phyloP scores from a whole-genome alignment of 2,113 vertebrate species.

The Otolemur garnettii region DNA sequence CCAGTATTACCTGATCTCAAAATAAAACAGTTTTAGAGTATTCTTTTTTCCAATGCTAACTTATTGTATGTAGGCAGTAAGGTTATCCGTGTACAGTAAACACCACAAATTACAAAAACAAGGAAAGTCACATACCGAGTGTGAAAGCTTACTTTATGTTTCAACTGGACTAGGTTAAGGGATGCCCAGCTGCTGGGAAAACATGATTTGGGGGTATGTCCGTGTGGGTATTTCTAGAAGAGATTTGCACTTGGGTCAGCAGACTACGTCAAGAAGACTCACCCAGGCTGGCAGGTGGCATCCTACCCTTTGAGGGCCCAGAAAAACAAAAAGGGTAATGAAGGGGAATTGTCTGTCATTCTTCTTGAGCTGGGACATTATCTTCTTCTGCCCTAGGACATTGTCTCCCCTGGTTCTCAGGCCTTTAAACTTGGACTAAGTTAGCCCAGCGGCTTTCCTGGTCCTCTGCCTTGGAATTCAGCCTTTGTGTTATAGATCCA shows the following conservation, averaged over 20 bases:
- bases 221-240: neutral
- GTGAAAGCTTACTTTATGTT: neutral
- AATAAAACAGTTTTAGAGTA: neutral
- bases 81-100: neutral
- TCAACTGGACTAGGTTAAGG: neutral
- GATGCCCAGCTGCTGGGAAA: neutral
- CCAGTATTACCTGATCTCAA: neutral
- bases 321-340: neutral
- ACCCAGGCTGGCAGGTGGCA: neutral
- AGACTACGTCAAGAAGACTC: neutral
- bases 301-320: neutral
- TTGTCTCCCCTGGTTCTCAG: neutral
- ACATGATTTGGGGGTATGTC: neutral
- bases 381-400: too few species aligned
- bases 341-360: neutral
- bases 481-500: neutral
- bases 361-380: neutral
- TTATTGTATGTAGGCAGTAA: neutral
- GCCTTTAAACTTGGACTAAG: neutral
- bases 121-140: neutral
- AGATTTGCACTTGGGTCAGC: neutral
- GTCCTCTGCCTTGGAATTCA: neutral
- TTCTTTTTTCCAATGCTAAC: neutral
- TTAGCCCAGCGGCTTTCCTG: neutral
- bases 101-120: neutral